Evolutionary conservation across 2,797 vertebrate species (phyloP).

Genomic region (Spinibarbus caldwelli): DNA sequence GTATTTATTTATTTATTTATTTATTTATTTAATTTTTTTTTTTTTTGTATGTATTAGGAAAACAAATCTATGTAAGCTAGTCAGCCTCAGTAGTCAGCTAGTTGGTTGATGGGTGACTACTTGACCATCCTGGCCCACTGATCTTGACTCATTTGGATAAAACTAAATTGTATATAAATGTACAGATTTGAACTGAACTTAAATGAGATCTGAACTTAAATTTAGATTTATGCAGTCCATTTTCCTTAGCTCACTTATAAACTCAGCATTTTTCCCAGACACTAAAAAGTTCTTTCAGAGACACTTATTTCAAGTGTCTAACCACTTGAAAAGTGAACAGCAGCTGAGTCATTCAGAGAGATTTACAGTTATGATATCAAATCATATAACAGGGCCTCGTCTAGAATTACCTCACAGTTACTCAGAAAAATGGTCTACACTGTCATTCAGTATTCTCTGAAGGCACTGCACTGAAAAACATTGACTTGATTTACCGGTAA

Average conservation of each 20-base stretch:
- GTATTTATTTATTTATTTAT: no score
- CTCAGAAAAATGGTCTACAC: background rate
- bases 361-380: conserved; percentile 21
- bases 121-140: background rate
- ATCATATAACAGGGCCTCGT: background rate
- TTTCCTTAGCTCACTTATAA: background rate
- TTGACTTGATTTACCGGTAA: background rate
- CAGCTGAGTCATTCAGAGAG: conserved; percentile 15
- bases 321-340: conserved; percentile 26
- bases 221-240: background rate
- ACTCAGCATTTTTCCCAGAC: background rate
- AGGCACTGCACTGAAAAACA: background rate
- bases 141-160: background rate
- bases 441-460: background rate
- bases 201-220: background rate
- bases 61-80: background rate
- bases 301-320: background rate
- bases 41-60: no score
- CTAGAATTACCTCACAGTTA: background rate
- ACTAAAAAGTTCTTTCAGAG: background rate
- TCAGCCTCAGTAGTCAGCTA: background rate
- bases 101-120: background rate
- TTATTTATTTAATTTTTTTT: no score
- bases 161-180: background rate
- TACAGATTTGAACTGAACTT: background rate